Evolutionary conservation across 2,888 invertebrate species (phyloP), one percentile per base, ranked within the genome.

Genomic region (Platycnemis pennipes): DNA sequence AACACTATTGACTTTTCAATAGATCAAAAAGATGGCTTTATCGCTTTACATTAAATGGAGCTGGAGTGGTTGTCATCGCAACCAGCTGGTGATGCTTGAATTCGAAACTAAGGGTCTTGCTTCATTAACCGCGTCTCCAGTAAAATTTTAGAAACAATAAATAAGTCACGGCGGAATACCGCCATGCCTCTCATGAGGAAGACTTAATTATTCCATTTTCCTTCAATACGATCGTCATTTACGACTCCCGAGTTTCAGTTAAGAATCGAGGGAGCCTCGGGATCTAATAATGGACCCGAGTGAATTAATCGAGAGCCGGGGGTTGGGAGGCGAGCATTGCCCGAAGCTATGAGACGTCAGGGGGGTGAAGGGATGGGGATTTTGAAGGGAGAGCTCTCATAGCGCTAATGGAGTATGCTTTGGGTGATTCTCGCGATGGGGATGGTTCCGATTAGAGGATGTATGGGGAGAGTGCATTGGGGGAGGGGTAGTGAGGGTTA

Each of bases 151-250:
- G 37, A 37, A 77, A 37, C 77, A 22, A 7, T 77, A 37, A 77
- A 77, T 37, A 7, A 5, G 19, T 77, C 11, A 1, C 37, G 7
- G 11, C 2, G 77, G 26, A 77, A 37, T 4, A 37, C 37, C 77
- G 16, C 31, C 4, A 26, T 1, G 31, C 11, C 13, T 37, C 77
- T 13, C 31, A 37, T 77, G 77, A 37, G 77, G 8, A 37, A 37
- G 31, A 37, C 77, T 37, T 77, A 77, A 77, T 77, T 77, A 77
- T 77, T 37, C 37, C 77, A 77, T 77, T 77, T 77, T 77, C 37
- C 77, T 7, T 77, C 77, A 77, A 37, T 77, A 77, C 31, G 31
- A 37, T 77, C 77, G 37, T 37, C 77, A 13, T 77, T 77, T 77
- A 77, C 37, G 77, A 37, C 77, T 77, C 77, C 77, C 37, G 31